A percentile compares a stretch with the other conserved stretches of the same genome.
Conservation (phyloP, 2,113 vertebrate genomes). For the Anser brachyrhynchus region DNA sequence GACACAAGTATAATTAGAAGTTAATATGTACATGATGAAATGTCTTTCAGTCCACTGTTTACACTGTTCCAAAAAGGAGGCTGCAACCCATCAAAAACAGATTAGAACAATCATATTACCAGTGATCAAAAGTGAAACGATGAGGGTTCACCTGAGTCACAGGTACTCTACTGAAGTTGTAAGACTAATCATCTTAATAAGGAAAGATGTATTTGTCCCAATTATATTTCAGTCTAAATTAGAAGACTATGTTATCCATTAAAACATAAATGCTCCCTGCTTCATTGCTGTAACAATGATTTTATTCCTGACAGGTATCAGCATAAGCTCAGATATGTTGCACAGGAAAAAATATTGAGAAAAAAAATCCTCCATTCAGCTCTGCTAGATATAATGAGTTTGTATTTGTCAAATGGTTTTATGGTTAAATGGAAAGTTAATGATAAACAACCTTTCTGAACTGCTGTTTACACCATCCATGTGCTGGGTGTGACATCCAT, state of each 20-base stretch:
- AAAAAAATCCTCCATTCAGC: constrained; percentile 10
- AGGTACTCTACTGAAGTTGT: background rate
- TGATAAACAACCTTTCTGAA: constrained; percentile 48
- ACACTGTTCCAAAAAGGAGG: background rate
- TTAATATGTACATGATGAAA: background rate
- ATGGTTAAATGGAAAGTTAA: constrained; percentile 68
- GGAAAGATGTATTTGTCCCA: background rate
- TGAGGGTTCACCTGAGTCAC: background rate
- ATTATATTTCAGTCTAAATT: constrained; percentile 14
- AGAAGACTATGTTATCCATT: background rate
- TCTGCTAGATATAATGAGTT: constrained; percentile 52
- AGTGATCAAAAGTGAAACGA: background rate
- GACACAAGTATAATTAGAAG: background rate
- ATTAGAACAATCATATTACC: background rate
- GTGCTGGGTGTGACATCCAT: constrained; percentile 1
- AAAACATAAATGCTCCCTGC: constrained; percentile 26
- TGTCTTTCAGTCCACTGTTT: background rate
- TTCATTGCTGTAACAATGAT: constrained; percentile 23
- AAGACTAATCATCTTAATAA: background rate
- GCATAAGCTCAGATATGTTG: constrained; percentile 36
- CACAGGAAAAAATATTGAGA: constrained; percentile 32
- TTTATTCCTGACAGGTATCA: constrained; percentile 43
- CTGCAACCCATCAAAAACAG: background rate
- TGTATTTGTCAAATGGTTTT: constrained; percentile 64
- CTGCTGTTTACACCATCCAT: background rate